A percentile compares a stretch with the other conserved stretches of the same genome.
phyloP scores from a whole-genome alignment of 2,888 invertebrate genomes.

The Cetonia aurata region DNA sequence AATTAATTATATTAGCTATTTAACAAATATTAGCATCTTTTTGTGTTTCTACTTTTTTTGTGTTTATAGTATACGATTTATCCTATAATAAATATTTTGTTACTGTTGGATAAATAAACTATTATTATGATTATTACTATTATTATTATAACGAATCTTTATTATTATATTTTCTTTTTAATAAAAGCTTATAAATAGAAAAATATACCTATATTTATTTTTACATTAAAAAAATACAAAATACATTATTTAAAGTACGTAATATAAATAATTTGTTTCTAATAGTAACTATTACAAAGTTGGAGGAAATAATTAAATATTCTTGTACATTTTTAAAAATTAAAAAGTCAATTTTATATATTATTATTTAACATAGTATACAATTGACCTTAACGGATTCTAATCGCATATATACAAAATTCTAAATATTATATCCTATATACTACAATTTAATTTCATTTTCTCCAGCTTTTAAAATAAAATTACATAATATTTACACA shows the following conservation, averaged over 20 bases:
- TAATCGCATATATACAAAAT: no score
- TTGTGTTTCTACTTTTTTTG: no score
- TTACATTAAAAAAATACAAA: constrained; percentile 22
- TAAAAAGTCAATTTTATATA: background rate
- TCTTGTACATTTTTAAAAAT: background rate
- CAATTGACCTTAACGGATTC: background rate
- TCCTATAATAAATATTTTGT: no score
- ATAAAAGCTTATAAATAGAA: constrained; percentile 6
- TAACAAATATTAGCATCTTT: no score
- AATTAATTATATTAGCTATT: no score
- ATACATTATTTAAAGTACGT: background rate
- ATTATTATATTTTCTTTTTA: background rate
- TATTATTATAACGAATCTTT: no score
- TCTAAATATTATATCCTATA: no score
- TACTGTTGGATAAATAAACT: no score
- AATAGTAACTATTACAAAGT: background rate
- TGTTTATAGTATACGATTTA: no score
- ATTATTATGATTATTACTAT: no score
- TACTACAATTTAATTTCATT: background rate
- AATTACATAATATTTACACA: no score
- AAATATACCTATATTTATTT: constrained; percentile 29
- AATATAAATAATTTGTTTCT: background rate
- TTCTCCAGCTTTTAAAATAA: background rate
- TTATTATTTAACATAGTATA: constrained; percentile 1
- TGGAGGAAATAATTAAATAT: background rate